Percentiles rank a stretch among this genome's conserved stretches.
These are phyloP conservation scores for Pteronura brasiliensis DNA, from an alignment of 2,113 vertebrate genomes.

Conservation along the genomic window DNA sequence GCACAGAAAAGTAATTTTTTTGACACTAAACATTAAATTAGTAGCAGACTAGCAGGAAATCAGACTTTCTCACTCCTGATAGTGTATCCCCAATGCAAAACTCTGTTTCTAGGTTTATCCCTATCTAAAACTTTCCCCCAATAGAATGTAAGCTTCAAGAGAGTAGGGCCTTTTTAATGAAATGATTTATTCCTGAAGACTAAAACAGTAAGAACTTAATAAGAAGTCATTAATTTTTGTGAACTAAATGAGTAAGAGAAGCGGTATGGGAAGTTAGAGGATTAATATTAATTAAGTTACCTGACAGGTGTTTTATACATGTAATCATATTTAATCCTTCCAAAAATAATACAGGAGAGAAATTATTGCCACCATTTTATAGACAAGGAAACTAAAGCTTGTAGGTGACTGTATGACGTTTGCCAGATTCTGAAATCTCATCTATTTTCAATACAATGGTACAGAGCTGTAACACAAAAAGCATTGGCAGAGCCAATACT, in stretches of 20 bases:
- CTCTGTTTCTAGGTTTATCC: neutral
- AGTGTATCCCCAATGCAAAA: neutral
- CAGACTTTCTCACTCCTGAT: neutral
- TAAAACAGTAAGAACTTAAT: neutral
- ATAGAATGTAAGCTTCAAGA: neutral
- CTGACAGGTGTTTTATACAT: neutral
- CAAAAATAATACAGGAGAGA: neutral
- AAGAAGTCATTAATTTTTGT: neutral
- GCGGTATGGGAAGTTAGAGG: neutral
- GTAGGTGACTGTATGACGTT: neutral
- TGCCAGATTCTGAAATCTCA: neutral
- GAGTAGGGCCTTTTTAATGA: neutral
- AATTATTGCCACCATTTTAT: neutral
- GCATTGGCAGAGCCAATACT: neutral
- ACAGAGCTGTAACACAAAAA: neutral
- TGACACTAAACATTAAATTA: conserved; percentile 33
- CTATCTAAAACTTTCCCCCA: neutral
- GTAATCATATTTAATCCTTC: neutral
- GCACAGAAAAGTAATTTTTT: conserved; percentile 13
- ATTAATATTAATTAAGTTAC: neutral
- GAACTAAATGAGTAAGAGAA: neutral
- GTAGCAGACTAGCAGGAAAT: neutral
- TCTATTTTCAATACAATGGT: neutral
- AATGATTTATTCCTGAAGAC: neutral
- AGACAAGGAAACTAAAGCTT: neutral